A percentile compares a stretch with the other conserved stretches of the same genome.
Evolutionary conservation across 1,140 invertebrate genomes (phyloP).

Genomic region (Potamilus streckersoni): DNA sequence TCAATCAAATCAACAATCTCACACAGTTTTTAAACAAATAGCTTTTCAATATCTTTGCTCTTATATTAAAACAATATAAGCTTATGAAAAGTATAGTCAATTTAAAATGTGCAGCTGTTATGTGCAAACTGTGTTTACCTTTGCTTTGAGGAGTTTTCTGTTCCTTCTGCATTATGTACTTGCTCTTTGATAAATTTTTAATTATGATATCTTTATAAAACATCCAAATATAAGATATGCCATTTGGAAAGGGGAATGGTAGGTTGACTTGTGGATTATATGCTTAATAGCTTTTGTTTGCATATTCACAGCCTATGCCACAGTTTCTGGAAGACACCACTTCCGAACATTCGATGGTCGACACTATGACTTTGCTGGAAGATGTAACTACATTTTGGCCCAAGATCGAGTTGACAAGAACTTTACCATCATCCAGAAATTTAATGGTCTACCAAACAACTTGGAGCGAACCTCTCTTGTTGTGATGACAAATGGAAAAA

Average conservation of each 20-base stretch:
- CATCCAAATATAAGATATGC: no score
- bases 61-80: no score
- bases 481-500: slow-evolving; percentile 60
- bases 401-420: slow-evolving; percentile 79
- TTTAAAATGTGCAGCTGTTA: no score
- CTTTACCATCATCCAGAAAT: slow-evolving; percentile 71
- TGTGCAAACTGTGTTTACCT: no score
- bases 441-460: slow-evolving; percentile 58
- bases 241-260: not conserved
- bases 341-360: slow-evolving; percentile 88
- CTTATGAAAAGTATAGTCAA: no score
- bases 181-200: no score
- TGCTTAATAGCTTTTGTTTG: not conserved
- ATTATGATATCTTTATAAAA: no score
- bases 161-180: no score
- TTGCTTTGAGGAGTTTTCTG: no score
- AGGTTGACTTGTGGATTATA: not conserved
- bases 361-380: slow-evolving; percentile 81
- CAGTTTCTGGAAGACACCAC: slow-evolving; percentile 82
- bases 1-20: no score
- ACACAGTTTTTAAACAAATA: no score
- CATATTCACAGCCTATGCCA: slow-evolving; percentile 67
- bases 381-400: slow-evolving; percentile 85
- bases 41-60: no score
- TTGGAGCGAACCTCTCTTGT: slow-evolving; percentile 65